Base-by-base conservation (phyloP, 2,113 vertebrate genomes). In the Zapus hudsonius region DNA sequence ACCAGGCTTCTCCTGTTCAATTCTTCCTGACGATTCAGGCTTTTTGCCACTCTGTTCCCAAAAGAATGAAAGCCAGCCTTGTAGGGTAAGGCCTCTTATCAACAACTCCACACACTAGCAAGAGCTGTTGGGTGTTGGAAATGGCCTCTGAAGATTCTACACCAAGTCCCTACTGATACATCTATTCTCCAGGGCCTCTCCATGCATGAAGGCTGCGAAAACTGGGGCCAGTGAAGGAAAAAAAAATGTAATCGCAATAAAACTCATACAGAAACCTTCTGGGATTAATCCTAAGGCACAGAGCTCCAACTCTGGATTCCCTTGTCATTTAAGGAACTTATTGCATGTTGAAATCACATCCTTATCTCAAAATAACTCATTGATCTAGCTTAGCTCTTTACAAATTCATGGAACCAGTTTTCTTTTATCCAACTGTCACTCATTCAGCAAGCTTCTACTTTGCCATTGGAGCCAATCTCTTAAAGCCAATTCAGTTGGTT, bases 331-430 rank as follows among this genome's bases (percentile, higher is more conserved):
- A 59, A 67, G 25, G 40, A 92, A 82, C 94, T 19, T 33, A 64
- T 91, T 75, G 52, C 19, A 57, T 31, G n/a, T 22, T 36, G 29
- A 88, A 93, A 89, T 47, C 33, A 36, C 44, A 89, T 47, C 69
- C 40, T 63, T 36, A 31, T 87, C 84, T 87, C 70, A 72, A 47
- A 92, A 92, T 83, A 88, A 84, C 44, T 74, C 64, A 70, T 66
- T 47, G 31, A 85, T 66, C 82, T 82, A 63, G 87, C 64, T 95
- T 82, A 72, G 76, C 80, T 78, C 72, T 29, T 36, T 29, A 87
- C 38, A 72, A 67, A 76, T 78, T 70, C 88, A 93, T 23, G 7
- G 76, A 89, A 63, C 55, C 67, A 40, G 74, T 76, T 42, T 84
- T 91, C 44, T 79, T 90, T 83, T 36, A 90, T 33, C 57, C 23